These are phyloP conservation scores for Peromyscus eremicus DNA, from an alignment of 2,797 vertebrate species.

Conservation along the genomic window DNA sequence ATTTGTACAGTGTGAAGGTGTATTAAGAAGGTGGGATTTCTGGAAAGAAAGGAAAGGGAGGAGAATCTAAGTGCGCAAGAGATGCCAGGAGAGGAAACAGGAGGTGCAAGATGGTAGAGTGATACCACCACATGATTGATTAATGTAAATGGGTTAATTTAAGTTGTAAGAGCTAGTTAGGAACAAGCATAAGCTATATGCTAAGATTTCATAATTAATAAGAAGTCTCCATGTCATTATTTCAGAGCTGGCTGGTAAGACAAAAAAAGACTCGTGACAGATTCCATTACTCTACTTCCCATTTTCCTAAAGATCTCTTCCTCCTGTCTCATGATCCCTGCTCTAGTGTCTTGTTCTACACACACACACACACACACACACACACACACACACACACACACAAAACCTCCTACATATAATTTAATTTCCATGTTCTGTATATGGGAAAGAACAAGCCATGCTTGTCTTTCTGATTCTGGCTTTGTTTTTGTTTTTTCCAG, in stretches of 20 bases:
- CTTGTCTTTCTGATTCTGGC: background rate
- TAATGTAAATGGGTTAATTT: background rate
- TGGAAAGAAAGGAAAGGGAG: background rate
- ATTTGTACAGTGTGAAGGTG: background rate
- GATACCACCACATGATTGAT: background rate
- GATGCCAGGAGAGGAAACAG: background rate
- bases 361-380: background rate
- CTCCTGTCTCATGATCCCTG: background rate
- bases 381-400: background rate
- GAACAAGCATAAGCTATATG: background rate
- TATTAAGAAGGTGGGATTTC: background rate
- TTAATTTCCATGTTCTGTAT: background rate
- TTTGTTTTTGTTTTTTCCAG: too few species aligned
- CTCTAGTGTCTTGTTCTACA: background rate
- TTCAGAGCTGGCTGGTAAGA: background rate
- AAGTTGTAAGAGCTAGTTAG: background rate
- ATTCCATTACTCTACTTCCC: background rate
- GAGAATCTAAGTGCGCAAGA: background rate
- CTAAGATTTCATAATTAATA: background rate
- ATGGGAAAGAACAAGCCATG: background rate
- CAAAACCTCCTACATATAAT: background rate
- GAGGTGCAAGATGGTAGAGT: background rate
- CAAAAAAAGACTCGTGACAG: background rate
- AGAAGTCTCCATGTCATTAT: background rate
- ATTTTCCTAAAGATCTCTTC: background rate